Evolutionary conservation across 2,113 vertebrate species (phyloP).

Genomic region (Nerophis lumbriciformis): DNA sequence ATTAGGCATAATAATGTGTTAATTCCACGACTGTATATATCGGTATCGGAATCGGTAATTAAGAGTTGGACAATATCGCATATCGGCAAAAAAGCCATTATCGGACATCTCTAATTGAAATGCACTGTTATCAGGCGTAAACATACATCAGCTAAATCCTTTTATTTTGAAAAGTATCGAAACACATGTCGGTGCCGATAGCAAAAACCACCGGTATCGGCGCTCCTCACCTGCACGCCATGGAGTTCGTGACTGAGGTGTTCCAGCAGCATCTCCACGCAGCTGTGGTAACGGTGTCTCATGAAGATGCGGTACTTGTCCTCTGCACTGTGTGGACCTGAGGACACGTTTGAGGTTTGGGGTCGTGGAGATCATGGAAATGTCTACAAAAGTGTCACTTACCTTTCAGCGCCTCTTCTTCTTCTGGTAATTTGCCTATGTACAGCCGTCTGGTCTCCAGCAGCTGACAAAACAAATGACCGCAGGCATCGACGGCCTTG

Average conservation of each 20-base stretch:
- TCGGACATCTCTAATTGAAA: too few relatives aligned
- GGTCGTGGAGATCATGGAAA: neutral
- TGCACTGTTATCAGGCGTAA: too few relatives aligned
- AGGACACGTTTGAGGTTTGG: neutral
- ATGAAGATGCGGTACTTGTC: constrained; percentile 87
- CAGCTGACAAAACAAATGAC: constrained; percentile 78
- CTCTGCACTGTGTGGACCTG: constrained; percentile 67
- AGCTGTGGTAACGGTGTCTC: constrained; percentile 84
- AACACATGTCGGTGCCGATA: too few relatives aligned
- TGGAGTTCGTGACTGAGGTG: constrained; percentile 72
- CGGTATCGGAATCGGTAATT: too few relatives aligned
- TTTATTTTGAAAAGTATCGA: too few relatives aligned
- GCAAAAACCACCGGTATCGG: too few relatives aligned
- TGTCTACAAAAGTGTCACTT: constrained; percentile 8
- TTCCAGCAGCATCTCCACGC: constrained; percentile 72
- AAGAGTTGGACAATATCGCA: too few relatives aligned
- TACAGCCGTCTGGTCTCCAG: constrained; percentile 78
- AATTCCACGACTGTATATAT: too few relatives aligned
- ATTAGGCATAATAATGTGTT: too few relatives aligned
- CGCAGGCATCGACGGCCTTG: constrained; percentile 64
- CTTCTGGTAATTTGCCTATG: constrained; percentile 74
- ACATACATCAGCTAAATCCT: too few relatives aligned
- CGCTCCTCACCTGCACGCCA: constrained; percentile 71
- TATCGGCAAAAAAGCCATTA: too few relatives aligned
- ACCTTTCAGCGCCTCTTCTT: constrained; percentile 67